These are phyloP conservation scores for Cygnus olor DNA, from an alignment of 2,797 vertebrate genomes.

Conservation along the genomic window DNA sequence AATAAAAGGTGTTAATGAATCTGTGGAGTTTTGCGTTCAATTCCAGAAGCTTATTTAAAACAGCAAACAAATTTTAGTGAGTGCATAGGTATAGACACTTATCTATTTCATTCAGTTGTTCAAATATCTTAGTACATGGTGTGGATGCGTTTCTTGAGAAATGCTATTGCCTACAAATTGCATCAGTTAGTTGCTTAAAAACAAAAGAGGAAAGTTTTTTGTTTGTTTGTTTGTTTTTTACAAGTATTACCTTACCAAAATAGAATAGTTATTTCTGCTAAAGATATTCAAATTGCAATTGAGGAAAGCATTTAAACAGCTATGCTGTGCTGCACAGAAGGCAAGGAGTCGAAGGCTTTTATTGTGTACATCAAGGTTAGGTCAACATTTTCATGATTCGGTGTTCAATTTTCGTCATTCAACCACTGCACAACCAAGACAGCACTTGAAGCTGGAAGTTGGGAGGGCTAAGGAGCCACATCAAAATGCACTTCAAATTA, in stretches of 20 bases:
- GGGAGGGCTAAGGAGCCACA: not conserved
- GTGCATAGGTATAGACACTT: not conserved
- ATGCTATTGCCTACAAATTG: not conserved
- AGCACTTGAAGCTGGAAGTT: not conserved
- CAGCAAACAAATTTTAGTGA: not conserved
- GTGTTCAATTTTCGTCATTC: not conserved
- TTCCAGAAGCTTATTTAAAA: conserved; percentile 29
- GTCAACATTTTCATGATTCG: not conserved
- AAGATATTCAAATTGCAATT: not conserved
- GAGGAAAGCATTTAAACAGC: not conserved
- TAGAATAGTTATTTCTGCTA: not conserved
- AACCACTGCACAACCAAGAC: not conserved
- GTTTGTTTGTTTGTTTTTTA: not conserved
- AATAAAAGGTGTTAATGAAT: conserved; percentile 48
- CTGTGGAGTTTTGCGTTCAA: not conserved
- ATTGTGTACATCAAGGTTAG: not conserved
- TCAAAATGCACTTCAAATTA: rapidly evolving
- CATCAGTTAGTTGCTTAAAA: not conserved
- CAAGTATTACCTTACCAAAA: not conserved
- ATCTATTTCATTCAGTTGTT: not conserved
- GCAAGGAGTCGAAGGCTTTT: not conserved
- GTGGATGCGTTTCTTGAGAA: not conserved
- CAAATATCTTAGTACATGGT: not conserved
- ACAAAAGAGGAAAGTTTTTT: not conserved
- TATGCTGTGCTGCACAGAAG: not conserved